Evolutionary conservation across 1,140 invertebrate genomes (phyloP).

Genomic region (Aradophagus sp.): DNA sequence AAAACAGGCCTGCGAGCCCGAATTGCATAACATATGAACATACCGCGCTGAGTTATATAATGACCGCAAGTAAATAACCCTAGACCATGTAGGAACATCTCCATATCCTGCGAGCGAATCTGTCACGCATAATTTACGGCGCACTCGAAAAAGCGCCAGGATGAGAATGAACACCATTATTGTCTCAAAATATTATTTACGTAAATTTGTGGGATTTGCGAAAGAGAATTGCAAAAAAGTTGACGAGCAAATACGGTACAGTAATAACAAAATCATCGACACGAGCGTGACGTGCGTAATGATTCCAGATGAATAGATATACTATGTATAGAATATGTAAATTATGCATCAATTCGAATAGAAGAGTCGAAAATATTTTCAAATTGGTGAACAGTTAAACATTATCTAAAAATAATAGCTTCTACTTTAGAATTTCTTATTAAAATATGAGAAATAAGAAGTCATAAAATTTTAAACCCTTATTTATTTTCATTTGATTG

Average conservation of each 20-base stretch:
- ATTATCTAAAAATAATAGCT: too few species aligned
- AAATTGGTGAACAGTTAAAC: too few species aligned
- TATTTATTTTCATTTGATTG: too few species aligned
- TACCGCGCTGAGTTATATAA: slow-evolving; percentile 19
- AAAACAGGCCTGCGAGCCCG: slow-evolving; percentile 12
- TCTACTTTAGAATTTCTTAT: too few species aligned
- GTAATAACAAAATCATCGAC: slow-evolving; percentile 37
- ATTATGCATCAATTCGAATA: too few species aligned
- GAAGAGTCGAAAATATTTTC: too few species aligned
- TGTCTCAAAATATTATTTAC: slow-evolving; percentile 35
- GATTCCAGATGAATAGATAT: too few species aligned
- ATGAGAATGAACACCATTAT: slow-evolving; percentile 38
- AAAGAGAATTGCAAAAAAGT: slow-evolving; percentile 54
- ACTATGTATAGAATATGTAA: too few species aligned
- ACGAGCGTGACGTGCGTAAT: too few species aligned
- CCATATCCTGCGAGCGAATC: slow-evolving; percentile 35
- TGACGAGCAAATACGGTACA: slow-evolving; percentile 38
- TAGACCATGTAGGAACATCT: slow-evolving; percentile 32
- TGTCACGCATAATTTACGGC: slow-evolving; percentile 50
- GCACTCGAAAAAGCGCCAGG: slow-evolving; percentile 39
- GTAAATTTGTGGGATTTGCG: slow-evolving; percentile 41
- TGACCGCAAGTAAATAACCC: slow-evolving; percentile 28
- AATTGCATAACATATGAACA: slow-evolving; percentile 28
- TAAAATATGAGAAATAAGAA: too few species aligned
- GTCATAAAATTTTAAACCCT: too few species aligned